Conservation (phyloP, 2,113 vertebrate species). For the Bubalus kerabau region DNA sequence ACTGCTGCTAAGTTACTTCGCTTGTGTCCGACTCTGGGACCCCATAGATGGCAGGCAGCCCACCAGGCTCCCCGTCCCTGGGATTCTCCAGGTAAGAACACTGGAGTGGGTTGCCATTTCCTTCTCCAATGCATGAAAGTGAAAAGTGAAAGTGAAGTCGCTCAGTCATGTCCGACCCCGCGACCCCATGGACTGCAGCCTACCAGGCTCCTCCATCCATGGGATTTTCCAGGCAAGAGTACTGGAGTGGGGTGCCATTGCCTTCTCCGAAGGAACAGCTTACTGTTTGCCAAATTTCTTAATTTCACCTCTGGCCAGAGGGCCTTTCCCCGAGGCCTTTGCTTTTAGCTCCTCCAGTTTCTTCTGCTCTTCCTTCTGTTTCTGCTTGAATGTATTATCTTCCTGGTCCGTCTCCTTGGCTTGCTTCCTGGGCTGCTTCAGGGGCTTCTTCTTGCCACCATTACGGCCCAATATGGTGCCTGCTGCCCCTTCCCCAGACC, state of each 20-base stretch:
- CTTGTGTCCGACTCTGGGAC: rapidly evolving
- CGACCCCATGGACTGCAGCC: too few species aligned
- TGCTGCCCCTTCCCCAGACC: not conserved
- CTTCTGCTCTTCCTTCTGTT: not conserved
- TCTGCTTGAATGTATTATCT: not conserved
- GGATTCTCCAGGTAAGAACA: too few species aligned
- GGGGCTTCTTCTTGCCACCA: not conserved
- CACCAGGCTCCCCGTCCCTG: too few species aligned
- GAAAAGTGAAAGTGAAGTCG: too few species aligned
- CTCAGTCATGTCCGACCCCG: too few species aligned
- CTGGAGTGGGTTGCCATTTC: too few species aligned
- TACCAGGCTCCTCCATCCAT: too few species aligned
- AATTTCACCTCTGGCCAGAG: not conserved
- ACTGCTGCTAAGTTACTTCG: too few species aligned
- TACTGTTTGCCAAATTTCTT: not conserved
- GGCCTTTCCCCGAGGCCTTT: not conserved
- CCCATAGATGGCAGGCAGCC: too few species aligned
- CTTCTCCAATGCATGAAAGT: too few species aligned
- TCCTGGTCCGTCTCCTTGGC: not conserved
- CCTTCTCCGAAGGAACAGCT: not conserved
- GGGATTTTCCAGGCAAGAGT: too few species aligned
- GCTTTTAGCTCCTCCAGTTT: not conserved
- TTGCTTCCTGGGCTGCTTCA: not conserved
- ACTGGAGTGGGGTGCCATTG: too few species aligned
- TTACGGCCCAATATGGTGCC: not conserved